phyloP scores from a whole-genome alignment of 2,113 vertebrate species.

The Lethenteron reissneri region DNA sequence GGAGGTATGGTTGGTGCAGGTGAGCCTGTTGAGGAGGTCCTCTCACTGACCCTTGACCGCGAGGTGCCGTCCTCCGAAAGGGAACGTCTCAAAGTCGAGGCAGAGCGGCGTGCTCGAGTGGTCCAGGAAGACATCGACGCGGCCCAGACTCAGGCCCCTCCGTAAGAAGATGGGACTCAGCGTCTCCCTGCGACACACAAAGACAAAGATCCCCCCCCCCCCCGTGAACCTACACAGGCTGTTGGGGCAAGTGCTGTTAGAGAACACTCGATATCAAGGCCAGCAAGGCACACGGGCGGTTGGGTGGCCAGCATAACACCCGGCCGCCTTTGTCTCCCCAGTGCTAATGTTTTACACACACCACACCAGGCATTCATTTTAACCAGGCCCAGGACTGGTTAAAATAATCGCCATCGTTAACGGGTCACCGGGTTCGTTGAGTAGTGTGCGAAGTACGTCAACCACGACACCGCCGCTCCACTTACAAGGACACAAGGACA shows the following conservation, averaged over 20 bases:
- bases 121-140: constrained; percentile 67
- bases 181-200: constrained; percentile 38
- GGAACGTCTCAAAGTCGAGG: constrained; percentile 67
- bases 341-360: not conserved
- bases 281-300: not conserved
- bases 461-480: too few relatives aligned
- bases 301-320: not conserved
- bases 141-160: constrained; percentile 44
- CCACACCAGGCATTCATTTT: not conserved
- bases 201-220: not conserved
- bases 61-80: constrained; percentile 73
- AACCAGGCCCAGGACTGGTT: not conserved
- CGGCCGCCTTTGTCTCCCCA: too few relatives aligned
- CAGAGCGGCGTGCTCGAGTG: constrained; percentile 79
- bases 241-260: not conserved
- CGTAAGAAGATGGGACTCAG: constrained; percentile 66
- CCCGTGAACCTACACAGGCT: not conserved
- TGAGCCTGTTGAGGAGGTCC: too few relatives aligned
- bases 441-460: too few relatives aligned
- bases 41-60: constrained; percentile 61
- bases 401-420: too few relatives aligned
- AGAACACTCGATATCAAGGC: not conserved
- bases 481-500: too few relatives aligned
- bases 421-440: too few relatives aligned
- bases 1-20: too few relatives aligned